Evolutionary conservation across 2,797 vertebrate species (phyloP).

Genomic region (Adelosebastes latens): DNA sequence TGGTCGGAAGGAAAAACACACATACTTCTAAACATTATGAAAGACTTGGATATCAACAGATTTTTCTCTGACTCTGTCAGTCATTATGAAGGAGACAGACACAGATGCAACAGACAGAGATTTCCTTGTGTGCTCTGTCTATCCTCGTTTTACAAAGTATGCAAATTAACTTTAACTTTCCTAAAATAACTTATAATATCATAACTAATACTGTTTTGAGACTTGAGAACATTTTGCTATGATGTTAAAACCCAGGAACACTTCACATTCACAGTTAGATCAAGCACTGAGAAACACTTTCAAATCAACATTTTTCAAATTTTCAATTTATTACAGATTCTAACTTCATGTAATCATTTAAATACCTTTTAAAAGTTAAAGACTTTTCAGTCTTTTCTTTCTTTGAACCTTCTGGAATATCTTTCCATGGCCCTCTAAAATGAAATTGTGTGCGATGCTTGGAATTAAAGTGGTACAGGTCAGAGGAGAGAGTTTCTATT

Average conservation of each 20-base stretch:
- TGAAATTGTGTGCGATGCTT: not conserved
- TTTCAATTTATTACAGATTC: not conserved
- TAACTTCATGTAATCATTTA: not conserved
- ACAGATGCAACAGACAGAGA: too few relatives aligned
- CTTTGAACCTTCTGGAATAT: not conserved
- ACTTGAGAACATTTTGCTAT: too few relatives aligned
- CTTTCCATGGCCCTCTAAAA: not conserved
- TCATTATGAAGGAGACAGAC: too few relatives aligned
- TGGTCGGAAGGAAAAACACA: too few relatives aligned
- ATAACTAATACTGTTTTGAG: too few relatives aligned
- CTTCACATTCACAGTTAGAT: not conserved
- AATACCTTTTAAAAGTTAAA: not conserved
- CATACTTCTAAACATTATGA: too few relatives aligned
- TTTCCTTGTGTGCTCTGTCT: too few relatives aligned
- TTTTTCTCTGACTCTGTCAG: too few relatives aligned
- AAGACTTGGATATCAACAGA: too few relatives aligned
- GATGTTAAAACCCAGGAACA: not conserved
- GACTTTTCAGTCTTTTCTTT: not conserved
- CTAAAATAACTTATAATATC: too few relatives aligned
- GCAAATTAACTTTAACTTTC: too few relatives aligned
- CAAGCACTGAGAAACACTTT: not conserved
- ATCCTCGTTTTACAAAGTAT: too few relatives aligned
- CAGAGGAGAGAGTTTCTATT: not conserved
- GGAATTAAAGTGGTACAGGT: not conserved
- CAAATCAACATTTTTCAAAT: not conserved